phyloP scores from a whole-genome alignment of 2,113 vertebrate species.

The Boleophthalmus pectinirostris region DNA sequence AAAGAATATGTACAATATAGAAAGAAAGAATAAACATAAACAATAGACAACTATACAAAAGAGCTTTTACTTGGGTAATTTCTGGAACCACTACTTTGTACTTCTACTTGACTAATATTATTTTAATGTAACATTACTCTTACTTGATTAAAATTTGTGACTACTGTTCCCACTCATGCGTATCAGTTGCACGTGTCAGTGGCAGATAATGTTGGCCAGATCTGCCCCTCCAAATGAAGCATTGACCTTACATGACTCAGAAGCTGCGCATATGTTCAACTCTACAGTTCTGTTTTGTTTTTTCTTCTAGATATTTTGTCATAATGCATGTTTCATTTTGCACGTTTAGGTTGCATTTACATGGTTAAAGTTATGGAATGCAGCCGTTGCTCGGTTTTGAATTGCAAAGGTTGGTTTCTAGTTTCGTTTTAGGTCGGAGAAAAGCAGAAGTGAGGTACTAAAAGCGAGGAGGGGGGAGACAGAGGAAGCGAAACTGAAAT shows the following conservation, averaged over 20 bases:
- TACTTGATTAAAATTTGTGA: too few species aligned
- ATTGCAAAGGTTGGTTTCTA: conserved; percentile 45
- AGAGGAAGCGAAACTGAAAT: conserved; percentile 93
- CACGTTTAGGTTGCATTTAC: too few species aligned
- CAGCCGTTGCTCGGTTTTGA: not conserved
- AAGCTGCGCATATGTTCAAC: not conserved
- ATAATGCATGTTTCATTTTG: not conserved
- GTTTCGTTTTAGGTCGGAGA: conserved; percentile 60
- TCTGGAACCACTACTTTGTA: too few species aligned
- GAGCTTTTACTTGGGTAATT: too few species aligned
- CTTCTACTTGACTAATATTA: too few species aligned
- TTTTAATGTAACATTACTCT: too few species aligned
- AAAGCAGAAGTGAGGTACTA: not conserved
- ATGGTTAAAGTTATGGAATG: not conserved
- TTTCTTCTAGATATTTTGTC: not conserved
- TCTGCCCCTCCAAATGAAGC: not conserved
- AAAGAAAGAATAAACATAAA: too few species aligned
- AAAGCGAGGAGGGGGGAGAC: not conserved
- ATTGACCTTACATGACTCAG: not conserved
- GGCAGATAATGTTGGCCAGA: not conserved
- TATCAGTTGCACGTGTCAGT: not conserved
- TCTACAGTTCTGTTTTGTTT: not conserved
- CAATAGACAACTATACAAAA: too few species aligned
- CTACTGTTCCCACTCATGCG: too few species aligned
- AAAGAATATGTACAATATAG: too few species aligned